Evolutionary conservation across 2,888 invertebrate genomes (phyloP).

Genomic region (Coleophora deauratella): DNA sequence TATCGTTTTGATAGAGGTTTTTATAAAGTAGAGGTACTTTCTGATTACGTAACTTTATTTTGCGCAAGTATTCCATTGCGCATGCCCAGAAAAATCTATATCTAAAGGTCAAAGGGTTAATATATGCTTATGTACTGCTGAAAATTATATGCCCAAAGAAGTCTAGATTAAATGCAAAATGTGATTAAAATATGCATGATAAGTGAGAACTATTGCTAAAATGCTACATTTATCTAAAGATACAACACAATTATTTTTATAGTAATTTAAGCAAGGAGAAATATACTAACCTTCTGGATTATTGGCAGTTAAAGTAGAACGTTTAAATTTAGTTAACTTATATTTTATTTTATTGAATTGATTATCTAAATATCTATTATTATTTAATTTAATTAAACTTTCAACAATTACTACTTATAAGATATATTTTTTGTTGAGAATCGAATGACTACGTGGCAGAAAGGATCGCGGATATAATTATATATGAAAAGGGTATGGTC

Average conservation of each 20-base stretch:
- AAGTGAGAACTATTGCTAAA: conserved; percentile 14
- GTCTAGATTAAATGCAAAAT: not conserved
- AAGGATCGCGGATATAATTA: conserved; percentile 43
- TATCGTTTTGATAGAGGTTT: too few relatives aligned
- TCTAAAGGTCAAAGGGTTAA: conserved; percentile 22
- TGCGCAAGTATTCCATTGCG: conserved; percentile 19
- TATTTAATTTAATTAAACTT: not conserved
- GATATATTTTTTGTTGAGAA: conserved; percentile 67
- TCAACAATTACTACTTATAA: conserved; percentile 53
- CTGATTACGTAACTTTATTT: conserved; percentile 1
- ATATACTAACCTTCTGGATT: conserved; percentile 24
- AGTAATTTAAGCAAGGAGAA: conserved; percentile 4
- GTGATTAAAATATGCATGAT: conserved; percentile 15
- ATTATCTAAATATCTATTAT: conserved; percentile 4
- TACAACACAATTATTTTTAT: conserved; percentile 10
- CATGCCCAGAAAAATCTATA: conserved; percentile 29
- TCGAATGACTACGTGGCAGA: conserved; percentile 51
- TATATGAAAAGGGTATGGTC: conserved; percentile 27
- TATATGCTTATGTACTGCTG: not conserved
- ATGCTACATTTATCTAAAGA: conserved; percentile 14
- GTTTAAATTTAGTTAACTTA: conserved; percentile 11
- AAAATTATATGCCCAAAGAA: conserved; percentile 9
- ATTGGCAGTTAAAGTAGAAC: not conserved
- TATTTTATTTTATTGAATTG: conserved; percentile 8
- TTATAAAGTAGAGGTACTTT: too few relatives aligned